Percentiles rank a stretch among this genome's conserved stretches.
Evolutionary conservation across 2,797 vertebrate genomes (phyloP).

Genomic region (Nothura maculosa): DNA sequence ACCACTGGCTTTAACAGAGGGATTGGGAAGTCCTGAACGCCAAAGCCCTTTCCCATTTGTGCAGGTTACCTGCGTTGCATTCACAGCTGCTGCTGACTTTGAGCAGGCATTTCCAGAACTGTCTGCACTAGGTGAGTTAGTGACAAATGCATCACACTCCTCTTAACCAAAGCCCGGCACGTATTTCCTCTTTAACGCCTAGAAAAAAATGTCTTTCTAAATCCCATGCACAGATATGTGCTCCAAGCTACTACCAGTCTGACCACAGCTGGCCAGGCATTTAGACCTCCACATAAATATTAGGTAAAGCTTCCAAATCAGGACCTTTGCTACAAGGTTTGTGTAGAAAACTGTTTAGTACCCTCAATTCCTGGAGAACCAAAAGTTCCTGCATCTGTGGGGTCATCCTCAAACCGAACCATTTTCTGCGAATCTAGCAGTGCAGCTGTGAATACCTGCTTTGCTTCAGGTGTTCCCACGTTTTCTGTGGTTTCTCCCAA

Average conservation of each 20-base stretch:
- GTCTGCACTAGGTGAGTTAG: neutral
- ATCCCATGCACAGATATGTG: neutral
- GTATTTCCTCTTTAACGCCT: neutral
- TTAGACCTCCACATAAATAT: neutral
- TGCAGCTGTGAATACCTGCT: neutral
- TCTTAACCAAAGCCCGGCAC: neutral
- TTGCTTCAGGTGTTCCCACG: neutral
- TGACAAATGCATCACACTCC: neutral
- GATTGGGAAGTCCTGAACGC: neutral
- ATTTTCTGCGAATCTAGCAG: neutral
- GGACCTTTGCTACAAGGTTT: neutral
- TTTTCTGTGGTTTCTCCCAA: neutral
- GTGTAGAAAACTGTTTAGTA: neutral
- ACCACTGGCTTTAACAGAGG: neutral
- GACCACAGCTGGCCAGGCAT: too few species aligned
- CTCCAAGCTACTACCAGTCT: neutral
- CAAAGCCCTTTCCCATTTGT: neutral
- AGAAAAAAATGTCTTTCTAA: neutral
- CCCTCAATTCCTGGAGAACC: neutral
- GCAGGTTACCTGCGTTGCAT: neutral
- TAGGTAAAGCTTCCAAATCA: neutral
- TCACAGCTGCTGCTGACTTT: neutral
- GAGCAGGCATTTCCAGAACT: neutral
- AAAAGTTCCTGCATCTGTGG: neutral
- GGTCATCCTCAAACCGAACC: neutral